Evolutionary conservation across 2,797 vertebrate genomes (phyloP).

Genomic region (Podargus strigoides): DNA sequence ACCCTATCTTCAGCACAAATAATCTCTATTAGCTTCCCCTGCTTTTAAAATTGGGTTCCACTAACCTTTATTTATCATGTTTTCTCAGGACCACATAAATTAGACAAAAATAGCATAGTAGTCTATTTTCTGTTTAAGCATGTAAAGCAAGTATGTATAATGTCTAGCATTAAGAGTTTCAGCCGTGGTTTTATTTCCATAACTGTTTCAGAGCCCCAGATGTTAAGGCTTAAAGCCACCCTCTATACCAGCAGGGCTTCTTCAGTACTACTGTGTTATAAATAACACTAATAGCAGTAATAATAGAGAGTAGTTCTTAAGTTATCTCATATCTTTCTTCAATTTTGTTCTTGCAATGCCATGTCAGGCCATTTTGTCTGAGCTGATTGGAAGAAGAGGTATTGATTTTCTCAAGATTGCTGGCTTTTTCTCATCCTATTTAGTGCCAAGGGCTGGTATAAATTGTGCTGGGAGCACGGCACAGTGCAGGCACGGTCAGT

Average conservation of each 20-base stretch:
- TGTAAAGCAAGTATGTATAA: neutral
- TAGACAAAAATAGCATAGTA: neutral
- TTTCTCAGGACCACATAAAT: neutral
- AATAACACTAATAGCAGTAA: neutral
- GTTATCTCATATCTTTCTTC: neutral
- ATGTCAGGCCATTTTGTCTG: neutral
- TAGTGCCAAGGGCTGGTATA: neutral
- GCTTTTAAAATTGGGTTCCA: neutral
- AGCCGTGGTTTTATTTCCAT: neutral
- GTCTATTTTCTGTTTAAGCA: neutral
- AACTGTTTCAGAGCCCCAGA: neutral
- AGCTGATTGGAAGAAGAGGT: neutral
- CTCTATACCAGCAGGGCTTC: neutral
- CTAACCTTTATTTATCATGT: neutral
- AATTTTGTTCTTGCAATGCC: neutral
- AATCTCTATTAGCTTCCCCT: neutral
- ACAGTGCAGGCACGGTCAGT: neutral
- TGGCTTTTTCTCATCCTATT: neutral
- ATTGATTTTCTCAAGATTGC: neutral
- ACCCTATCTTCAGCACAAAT: neutral
- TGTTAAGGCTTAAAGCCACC: neutral
- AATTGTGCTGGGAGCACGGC: fast-evolving
- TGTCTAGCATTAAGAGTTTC: neutral
- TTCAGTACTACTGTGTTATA: neutral
- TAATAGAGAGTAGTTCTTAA: neutral